Percentiles rank a stretch among this genome's conserved stretches.
Conservation (phyloP, 1,140 invertebrate genomes). For the Mylabris phalerata region DNA sequence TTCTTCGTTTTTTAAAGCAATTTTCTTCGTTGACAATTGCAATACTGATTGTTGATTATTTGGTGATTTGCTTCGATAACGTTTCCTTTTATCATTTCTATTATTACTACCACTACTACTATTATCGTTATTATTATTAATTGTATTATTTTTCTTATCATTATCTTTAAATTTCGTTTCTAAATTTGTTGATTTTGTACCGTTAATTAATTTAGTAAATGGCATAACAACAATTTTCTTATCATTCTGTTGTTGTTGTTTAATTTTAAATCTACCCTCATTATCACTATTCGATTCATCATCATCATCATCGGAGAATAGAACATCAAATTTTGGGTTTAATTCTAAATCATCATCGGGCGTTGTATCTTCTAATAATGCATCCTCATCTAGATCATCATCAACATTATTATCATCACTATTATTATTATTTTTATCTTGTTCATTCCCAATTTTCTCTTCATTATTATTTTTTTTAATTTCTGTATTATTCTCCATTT, state of each 20-base stretch:
- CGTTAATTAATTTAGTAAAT: slow-evolving; percentile 27
- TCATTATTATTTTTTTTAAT: slow-evolving; percentile 1
- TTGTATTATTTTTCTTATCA: neutral
- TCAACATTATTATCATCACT: neutral
- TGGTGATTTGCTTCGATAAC: slow-evolving; percentile 3
- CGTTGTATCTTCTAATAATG: slow-evolving; percentile 16
- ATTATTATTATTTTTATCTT: slow-evolving; percentile 7
- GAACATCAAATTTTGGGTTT: slow-evolving; percentile 31
- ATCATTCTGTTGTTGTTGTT: slow-evolving; percentile 5
- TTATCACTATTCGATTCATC: slow-evolving; percentile 38
- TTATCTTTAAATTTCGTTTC: neutral
- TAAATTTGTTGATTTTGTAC: slow-evolving; percentile 1
- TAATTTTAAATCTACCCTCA: slow-evolving; percentile 37
- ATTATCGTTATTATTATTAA: neutral
- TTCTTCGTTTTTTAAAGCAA: neutral
- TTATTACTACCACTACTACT: neutral
- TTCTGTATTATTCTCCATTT: slow-evolving; percentile 4
- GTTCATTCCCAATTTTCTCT: slow-evolving; percentile 6
- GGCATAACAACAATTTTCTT: slow-evolving; percentile 18
- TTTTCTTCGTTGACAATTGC: neutral
- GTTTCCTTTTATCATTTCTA: slow-evolving; percentile 8
- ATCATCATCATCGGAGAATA: slow-evolving; percentile 40
- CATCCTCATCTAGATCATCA: slow-evolving; percentile 25
- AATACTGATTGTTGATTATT: neutral
- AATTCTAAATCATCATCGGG: slow-evolving; percentile 21